Evolutionary conservation across 2,797 vertebrate genomes (phyloP), one percentile per base, ranked within the genome.

Genomic region (Argyrosomus regius): DNA sequence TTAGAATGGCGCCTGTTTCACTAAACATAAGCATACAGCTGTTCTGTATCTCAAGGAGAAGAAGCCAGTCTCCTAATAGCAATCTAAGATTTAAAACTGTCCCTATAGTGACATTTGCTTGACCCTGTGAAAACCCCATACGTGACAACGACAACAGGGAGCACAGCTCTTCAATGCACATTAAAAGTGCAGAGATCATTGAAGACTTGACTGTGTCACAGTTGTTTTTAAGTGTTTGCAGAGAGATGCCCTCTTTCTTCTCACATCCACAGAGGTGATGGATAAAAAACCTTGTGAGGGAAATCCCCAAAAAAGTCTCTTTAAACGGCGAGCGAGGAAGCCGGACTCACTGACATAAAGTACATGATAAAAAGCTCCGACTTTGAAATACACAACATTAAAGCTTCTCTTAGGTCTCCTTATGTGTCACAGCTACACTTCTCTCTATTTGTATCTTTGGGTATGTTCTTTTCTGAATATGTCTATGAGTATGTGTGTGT

Each of bases 381-480:
- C 54, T 75, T 79, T 70, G 60, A 76, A 72, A 71, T 14, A 48
- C 67, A 41, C 57, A 46, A 72, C 16, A 58, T 45, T 62, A 45
- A 8, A 46, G 46, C 41, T 61, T 35, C 68, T 72, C 50, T 64
- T 39, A 6, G 64, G 71, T 52, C 31, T 56, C 46, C 48, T 54
- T 80, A 13, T 65, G 67, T 78, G 77, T 78, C 54, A 28, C 68
- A 56, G 9, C 59, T 66, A 52, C 26, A 60, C 20, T 72, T 78
- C 35, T 77, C 16, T 67, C 24, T 54, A 3, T 64, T 4, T 68
- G 59, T 17, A 45, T 48, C 63, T 75, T 43, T 57, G 16, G 3
- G n/a, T 68, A 12, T 82, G 61, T 64, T 63, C 35, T 65, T 76
- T 43, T 74, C 35, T 61, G 18, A 67, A 49, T 56, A 22, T 67